Evolutionary conservation across 2,113 vertebrate genomes (phyloP).

Genomic region (Sterrhoptilus dennistouni): DNA sequence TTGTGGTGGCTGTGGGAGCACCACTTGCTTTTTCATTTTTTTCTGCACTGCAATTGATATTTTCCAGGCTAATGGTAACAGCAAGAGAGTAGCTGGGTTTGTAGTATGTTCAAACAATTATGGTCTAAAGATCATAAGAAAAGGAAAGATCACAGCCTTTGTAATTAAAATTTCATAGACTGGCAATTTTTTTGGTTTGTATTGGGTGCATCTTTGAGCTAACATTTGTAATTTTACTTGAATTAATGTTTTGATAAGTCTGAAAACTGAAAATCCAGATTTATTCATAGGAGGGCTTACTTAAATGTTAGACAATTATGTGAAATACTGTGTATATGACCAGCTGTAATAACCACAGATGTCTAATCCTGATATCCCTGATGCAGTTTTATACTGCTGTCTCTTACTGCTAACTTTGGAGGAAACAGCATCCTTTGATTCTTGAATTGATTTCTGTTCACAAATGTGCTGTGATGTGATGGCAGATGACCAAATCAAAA

Average conservation of each 20-base stretch:
- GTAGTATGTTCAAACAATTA: not conserved
- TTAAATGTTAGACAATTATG: not conserved
- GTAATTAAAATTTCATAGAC: not conserved
- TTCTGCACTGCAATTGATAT: not conserved
- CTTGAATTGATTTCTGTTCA: not conserved
- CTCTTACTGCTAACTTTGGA: not conserved
- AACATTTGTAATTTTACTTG: not conserved
- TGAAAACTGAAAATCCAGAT: not conserved
- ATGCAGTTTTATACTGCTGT: not conserved
- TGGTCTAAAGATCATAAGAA: not conserved
- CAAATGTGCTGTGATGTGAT: not conserved
- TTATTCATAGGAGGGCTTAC: not conserved
- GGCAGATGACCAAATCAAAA: not conserved
- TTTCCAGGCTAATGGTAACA: not conserved
- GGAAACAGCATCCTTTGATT: not conserved
- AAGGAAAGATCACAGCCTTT: not conserved
- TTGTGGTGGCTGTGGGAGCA: fast-evolving
- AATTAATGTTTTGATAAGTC: not conserved
- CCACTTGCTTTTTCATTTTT: not conserved
- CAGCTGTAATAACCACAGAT: not conserved
- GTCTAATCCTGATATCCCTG: not conserved
- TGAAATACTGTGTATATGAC: not conserved
- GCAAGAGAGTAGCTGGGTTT: not conserved
- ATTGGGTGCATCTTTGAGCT: not conserved
- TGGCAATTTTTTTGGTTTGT: not conserved